A percentile compares a stretch with the other conserved stretches of the same genome.
These are phyloP conservation scores for Drosophila virilis DNA, from an alignment of 1,140 invertebrate genomes.

Conservation along the genomic window DNA sequence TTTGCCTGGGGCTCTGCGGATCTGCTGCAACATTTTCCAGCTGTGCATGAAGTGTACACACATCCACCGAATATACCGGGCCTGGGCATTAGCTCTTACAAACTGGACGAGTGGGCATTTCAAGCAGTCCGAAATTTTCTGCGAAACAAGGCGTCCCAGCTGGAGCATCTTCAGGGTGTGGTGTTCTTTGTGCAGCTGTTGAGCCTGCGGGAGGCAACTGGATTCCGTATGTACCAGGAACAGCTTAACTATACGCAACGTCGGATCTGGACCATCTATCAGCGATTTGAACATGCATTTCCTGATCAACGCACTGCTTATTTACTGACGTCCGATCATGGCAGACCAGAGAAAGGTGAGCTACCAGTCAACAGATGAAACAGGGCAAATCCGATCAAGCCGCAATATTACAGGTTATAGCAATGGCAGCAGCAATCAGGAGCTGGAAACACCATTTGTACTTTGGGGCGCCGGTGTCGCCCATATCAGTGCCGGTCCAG, in stretches of 20 bases:
- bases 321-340: slow-evolving; percentile 97
- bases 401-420: slow-evolving; percentile 1
- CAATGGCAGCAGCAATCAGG: not conserved
- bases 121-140: slow-evolving; percentile 90
- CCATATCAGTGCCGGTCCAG: not conserved
- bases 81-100: slow-evolving; percentile 87
- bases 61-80: slow-evolving; percentile 87
- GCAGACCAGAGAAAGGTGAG: slow-evolving; percentile 91
- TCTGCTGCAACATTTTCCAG: slow-evolving; percentile 89
- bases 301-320: slow-evolving; percentile 92
- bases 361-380: not conserved
- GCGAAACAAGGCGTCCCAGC: slow-evolving; percentile 77
- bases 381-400: not conserved
- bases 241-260: slow-evolving; percentile 92
- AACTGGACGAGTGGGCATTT: slow-evolving; percentile 96
- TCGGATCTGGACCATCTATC: slow-evolving; percentile 89
- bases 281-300: slow-evolving; percentile 90
- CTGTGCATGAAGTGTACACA: slow-evolving; percentile 84
- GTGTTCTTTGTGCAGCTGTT: slow-evolving; percentile 97
- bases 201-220: slow-evolving; percentile 95
- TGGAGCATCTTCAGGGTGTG: slow-evolving; percentile 86
- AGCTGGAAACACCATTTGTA: slow-evolving; percentile 93
- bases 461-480: slow-evolving; percentile 95
- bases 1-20: slow-evolving; percentile 96
- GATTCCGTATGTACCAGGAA: slow-evolving; percentile 91